Base-by-base conservation (phyloP, 2,888 invertebrate genomes). In the Ichneumoninae sp. region DNA sequence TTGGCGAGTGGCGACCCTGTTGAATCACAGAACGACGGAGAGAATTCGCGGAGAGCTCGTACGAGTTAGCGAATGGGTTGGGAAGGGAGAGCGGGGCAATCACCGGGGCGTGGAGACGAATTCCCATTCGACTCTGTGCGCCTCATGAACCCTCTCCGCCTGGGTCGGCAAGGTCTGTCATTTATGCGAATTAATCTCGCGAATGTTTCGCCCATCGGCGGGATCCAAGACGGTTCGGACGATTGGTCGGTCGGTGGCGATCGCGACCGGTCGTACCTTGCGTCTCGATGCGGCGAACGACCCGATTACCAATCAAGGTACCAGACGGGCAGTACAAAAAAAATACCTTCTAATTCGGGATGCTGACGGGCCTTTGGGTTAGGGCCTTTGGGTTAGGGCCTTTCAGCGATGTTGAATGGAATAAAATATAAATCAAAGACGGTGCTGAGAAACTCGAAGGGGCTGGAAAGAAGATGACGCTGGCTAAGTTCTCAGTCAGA, bases 31-130 rank as follows among this genome's bases (percentile, higher is more conserved):
- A 84, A 86, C 80, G 83, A 69, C 75, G 81, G 77, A 87, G 77
- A 87, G 83, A 81, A 83, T 68, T 80, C 80, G 63, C 36, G 47
- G 78, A 73, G 52, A 75, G 73, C 30, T n/a, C 44, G 69, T 47
- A 60, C 26, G 68, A 68, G 63, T 63, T 75, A 76, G 80, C 68
- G 86, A 79, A 73, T 74, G 85, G 82, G 78, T 79, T 69, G 78
- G 52, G 70, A 84, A 84, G 87, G 26, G 60, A 60, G 86, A 87
- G 85, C 83, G 70, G 83, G 85, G 87, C 89, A 90, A 91, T 91
- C 89, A 91, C 90, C 89, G 89, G 91, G 90, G 91, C 91, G 91
- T 90, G 88, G 87, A 87, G n/a, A 63, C 79, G 70, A 84, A 84
- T 78, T 73, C 36, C 44, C 75, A 76, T 77, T 76, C 70, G 57